Evolutionary conservation across 2,113 vertebrate species (phyloP).

Genomic region (Jacana jacana): DNA sequence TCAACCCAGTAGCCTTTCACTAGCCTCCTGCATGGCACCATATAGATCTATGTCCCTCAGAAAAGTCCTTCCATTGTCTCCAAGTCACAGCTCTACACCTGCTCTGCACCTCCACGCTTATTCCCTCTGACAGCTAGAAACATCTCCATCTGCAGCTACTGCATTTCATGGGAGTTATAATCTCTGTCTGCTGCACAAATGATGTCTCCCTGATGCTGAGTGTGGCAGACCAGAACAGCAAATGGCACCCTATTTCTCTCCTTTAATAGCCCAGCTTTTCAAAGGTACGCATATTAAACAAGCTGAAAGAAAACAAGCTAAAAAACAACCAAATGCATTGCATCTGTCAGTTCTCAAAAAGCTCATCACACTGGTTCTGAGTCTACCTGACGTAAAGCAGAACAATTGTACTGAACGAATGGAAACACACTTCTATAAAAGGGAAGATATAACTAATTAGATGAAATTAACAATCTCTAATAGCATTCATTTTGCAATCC

Average conservation of each 20-base stretch:
- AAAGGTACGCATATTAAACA: background rate
- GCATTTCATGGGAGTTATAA: background rate
- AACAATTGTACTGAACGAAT: background rate
- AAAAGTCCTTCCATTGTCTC: background rate
- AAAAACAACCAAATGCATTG: background rate
- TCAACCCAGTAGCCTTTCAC: background rate
- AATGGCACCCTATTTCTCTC: background rate
- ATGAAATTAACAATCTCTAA: background rate
- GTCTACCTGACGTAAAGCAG: background rate
- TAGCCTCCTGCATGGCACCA: background rate
- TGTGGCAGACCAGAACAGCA: background rate
- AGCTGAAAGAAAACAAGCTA: background rate
- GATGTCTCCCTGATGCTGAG: background rate
- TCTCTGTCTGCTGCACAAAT: background rate
- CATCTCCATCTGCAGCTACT: background rate
- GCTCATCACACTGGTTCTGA: background rate
- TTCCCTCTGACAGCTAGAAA: background rate
- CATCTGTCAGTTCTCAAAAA: background rate
- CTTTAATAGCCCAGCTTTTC: background rate
- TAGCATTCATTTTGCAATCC: background rate
- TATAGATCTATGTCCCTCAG: fast-evolving
- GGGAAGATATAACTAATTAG: background rate
- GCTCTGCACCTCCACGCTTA: no score
- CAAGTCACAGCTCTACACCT: background rate
- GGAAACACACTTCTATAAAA: background rate